These are phyloP conservation scores for Sycophaga agraensis DNA, from an alignment of 1,140 invertebrate species.

Conservation along the genomic window DNA sequence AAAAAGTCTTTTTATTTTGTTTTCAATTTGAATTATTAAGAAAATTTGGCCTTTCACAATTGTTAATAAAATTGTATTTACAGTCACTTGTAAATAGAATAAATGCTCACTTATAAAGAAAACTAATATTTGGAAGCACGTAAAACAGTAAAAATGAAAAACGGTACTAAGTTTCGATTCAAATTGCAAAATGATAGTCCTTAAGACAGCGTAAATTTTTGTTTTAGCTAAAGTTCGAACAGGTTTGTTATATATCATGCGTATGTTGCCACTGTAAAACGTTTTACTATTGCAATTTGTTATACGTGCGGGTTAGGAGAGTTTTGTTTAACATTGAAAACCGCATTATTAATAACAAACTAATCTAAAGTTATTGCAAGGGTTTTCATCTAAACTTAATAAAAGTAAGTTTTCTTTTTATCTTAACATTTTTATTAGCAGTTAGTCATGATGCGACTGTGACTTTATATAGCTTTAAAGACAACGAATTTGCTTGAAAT, in stretches of 20 bases:
- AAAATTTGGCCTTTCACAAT: slow-evolving; percentile 13
- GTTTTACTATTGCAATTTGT: slow-evolving; percentile 28
- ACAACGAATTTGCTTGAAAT: background rate
- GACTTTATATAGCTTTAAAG: background rate
- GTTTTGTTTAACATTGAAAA: slow-evolving; percentile 27
- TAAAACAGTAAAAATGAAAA: slow-evolving; percentile 16
- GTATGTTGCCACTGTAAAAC: slow-evolving; percentile 30
- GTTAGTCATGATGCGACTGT: background rate
- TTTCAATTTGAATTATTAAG: slow-evolving; percentile 27
- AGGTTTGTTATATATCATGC: slow-evolving; percentile 31
- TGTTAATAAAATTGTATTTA: slow-evolving; percentile 28
- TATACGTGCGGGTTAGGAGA: slow-evolving; percentile 24
- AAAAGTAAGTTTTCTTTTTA: slow-evolving; percentile 15
- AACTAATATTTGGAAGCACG: slow-evolving; percentile 17
- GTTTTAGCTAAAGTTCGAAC: slow-evolving; percentile 21
- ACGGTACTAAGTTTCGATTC: slow-evolving; percentile 33
- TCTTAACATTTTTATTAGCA: background rate
- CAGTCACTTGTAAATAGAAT: slow-evolving; percentile 23
- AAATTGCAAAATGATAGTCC: slow-evolving; percentile 25
- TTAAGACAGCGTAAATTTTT: slow-evolving; percentile 21
- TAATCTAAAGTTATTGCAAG: slow-evolving; percentile 19
- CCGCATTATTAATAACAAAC: slow-evolving; percentile 24
- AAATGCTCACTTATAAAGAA: slow-evolving; percentile 26
- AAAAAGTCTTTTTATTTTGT: slow-evolving; percentile 34
- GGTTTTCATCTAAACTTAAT: slow-evolving; percentile 18